phyloP scores from a whole-genome alignment of 1,140 invertebrate species.

The Saccostrea cuccullata region DNA sequence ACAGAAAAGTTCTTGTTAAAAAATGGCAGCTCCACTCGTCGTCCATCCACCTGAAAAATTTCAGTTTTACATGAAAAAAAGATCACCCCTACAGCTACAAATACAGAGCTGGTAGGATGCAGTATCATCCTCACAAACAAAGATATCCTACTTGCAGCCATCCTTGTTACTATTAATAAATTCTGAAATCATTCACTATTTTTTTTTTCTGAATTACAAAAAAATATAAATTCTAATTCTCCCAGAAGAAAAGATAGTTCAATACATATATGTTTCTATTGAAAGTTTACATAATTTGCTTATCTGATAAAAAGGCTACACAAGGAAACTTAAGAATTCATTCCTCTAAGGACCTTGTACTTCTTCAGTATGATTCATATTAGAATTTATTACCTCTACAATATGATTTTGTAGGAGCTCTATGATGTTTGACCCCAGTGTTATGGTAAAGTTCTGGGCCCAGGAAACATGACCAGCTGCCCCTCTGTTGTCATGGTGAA shows the following conservation, averaged over 20 bases:
- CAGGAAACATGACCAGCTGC: slow-evolving; percentile 89
- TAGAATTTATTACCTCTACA: slow-evolving; percentile 67
- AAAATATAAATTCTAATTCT: too few relatives aligned
- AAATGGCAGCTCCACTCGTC: slow-evolving; percentile 84
- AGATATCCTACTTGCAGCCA: too few relatives aligned
- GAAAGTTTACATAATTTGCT: not conserved
- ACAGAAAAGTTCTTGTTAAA: slow-evolving; percentile 77
- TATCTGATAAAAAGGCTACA: too few relatives aligned
- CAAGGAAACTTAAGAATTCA: too few relatives aligned
- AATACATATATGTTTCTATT: not conserved
- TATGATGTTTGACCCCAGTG: slow-evolving; percentile 77
- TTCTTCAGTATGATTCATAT: too few relatives aligned
- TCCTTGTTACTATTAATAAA: too few relatives aligned
- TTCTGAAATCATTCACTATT: too few relatives aligned
- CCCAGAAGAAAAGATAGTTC: too few relatives aligned
- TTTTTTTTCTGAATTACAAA: too few relatives aligned
- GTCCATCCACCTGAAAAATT: slow-evolving; percentile 87
- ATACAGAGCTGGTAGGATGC: not conserved
- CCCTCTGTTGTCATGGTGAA: slow-evolving; percentile 89
- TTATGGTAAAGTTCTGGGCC: slow-evolving; percentile 92
- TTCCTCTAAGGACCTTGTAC: too few relatives aligned
- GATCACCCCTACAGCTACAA: not conserved
- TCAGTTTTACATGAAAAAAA: not conserved
- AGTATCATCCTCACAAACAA: not conserved
- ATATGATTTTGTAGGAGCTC: slow-evolving; percentile 67